Evolutionary conservation across 2,888 invertebrate genomes (phyloP).

Genomic region (Drosophila neutralis): DNA sequence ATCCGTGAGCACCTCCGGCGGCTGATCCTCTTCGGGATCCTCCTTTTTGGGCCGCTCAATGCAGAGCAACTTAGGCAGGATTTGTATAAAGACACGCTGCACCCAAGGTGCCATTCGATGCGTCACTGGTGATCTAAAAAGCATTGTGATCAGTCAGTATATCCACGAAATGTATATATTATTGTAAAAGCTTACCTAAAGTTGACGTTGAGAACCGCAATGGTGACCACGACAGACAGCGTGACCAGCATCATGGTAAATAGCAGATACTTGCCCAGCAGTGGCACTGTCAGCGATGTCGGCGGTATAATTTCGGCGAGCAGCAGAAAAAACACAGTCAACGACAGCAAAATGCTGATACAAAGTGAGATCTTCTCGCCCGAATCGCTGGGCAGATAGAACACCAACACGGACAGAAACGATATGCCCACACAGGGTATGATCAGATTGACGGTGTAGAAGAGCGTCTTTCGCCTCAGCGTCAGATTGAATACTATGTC

Average conservation of each 20-base stretch:
- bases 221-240: conserved; percentile 96
- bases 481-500: conserved; percentile 99
- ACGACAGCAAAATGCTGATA: conserved; percentile 95
- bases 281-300: conserved; percentile 95
- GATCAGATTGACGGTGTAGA: conserved; percentile 98
- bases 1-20: conserved; percentile 90
- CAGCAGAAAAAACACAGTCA: conserved; percentile 97
- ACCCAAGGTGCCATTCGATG: conserved; percentile 97
- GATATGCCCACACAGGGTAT: conserved; percentile 99
- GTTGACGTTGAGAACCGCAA: conserved; percentile 96
- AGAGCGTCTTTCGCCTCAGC: conserved; percentile 96
- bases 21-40: conserved; percentile 87
- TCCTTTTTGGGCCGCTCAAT: conserved; percentile 95
- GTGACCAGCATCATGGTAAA: conserved; percentile 98
- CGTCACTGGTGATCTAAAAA: conserved; percentile 92
- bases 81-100: conserved; percentile 92
- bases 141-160: background rate
- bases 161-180: background rate
- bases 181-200: conserved; percentile 86
- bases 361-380: conserved; percentile 99
- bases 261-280: conserved; percentile 95
- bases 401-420: conserved; percentile 97
- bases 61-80: conserved; percentile 93
- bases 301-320: conserved; percentile 97
- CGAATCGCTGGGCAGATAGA: conserved; percentile 98